These are phyloP conservation scores for Butorides virescens DNA, from an alignment of 2,113 vertebrate species.

Conservation along the genomic window DNA sequence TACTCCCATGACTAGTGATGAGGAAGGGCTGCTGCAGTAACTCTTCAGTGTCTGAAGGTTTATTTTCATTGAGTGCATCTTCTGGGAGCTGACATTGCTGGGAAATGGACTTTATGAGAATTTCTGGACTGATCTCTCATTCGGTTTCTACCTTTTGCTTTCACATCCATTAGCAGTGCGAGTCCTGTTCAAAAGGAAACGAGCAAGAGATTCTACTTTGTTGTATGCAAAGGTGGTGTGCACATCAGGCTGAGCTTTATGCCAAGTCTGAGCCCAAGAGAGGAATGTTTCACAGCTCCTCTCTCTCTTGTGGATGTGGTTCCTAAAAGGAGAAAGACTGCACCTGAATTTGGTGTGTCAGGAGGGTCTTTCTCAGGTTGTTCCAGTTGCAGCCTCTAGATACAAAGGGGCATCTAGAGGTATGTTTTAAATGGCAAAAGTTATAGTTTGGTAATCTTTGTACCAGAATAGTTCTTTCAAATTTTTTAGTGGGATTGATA, in stretches of 20 bases:
- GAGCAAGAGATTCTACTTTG: background rate
- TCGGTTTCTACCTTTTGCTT: background rate
- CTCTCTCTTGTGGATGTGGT: background rate
- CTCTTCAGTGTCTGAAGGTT: background rate
- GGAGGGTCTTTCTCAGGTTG: background rate
- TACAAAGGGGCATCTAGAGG: background rate
- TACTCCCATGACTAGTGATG: background rate
- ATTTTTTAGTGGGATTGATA: background rate
- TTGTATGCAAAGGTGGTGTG: background rate
- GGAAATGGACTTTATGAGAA: background rate
- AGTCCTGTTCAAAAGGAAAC: background rate
- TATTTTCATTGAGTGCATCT: background rate
- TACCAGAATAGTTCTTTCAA: background rate
- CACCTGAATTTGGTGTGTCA: background rate
- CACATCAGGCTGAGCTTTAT: background rate
- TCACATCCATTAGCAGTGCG: background rate
- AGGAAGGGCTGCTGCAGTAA: background rate
- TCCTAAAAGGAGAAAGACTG: background rate
- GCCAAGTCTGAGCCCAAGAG: background rate
- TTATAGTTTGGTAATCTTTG: background rate
- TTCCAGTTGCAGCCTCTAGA: background rate
- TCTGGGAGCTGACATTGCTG: background rate
- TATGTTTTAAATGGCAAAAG: background rate
- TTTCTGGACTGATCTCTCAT: background rate
- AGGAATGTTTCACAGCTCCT: background rate